These are phyloP conservation scores for Arrhamphus sclerolepis DNA, from an alignment of 2,797 vertebrate genomes.

Conservation along the genomic window DNA sequence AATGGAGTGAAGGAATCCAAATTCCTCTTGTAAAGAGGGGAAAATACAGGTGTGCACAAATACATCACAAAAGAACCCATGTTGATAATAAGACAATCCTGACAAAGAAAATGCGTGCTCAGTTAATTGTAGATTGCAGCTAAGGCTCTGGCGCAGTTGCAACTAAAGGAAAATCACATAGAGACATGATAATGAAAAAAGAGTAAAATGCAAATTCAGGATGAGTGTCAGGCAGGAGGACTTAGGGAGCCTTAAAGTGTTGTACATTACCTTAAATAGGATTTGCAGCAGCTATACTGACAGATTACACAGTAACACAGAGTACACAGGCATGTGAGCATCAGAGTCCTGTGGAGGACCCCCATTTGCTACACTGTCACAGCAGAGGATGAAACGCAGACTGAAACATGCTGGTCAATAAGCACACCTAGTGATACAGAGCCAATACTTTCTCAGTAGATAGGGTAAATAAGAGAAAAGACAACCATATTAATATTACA, in stretches of 20 bases:
- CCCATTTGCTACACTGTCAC: constrained; percentile 2
- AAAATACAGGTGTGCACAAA: constrained; percentile 30
- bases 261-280: constrained; percentile 69
- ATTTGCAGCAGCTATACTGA: constrained; percentile 64
- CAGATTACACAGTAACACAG: constrained; percentile 64
- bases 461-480: no score
- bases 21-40: constrained; percentile 39
- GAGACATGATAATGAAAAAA: constrained; percentile 35
- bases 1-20: constrained; percentile 40
- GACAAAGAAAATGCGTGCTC: not conserved
- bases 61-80: not conserved
- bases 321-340: constrained; percentile 43
- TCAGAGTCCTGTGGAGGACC: constrained; percentile 47
- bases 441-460: no score
- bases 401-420: no score
- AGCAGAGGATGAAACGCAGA: no score
- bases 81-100: not conserved
- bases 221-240: constrained; percentile 66
- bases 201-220: constrained; percentile 59
- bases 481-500: no score
- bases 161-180: constrained; percentile 18
- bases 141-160: no score
- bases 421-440: no score
- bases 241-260: constrained; percentile 66
- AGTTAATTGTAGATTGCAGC: constrained; percentile 19